phyloP scores from a whole-genome alignment of 2,888 invertebrate genomes.

The Nomada flava region DNA sequence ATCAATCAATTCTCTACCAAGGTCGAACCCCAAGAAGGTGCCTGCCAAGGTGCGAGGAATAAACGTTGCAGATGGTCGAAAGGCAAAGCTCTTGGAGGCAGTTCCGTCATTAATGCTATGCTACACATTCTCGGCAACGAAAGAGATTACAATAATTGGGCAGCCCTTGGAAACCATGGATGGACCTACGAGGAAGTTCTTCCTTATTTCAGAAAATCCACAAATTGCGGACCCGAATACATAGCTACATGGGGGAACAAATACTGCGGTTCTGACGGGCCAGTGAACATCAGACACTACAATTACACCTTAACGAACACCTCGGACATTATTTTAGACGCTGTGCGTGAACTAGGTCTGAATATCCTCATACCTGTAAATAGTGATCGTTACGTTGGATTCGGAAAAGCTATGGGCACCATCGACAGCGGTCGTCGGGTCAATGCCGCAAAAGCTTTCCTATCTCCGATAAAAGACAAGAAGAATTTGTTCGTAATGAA shows the following conservation, averaged over 20 bases:
- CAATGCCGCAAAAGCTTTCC: conserved; percentile 83
- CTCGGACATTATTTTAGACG: conserved; percentile 83
- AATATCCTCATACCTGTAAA: conserved; percentile 82
- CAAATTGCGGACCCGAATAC: conserved; percentile 72
- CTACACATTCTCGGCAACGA: conserved; percentile 88
- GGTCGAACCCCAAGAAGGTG: conserved; percentile 83
- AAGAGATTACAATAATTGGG: conserved; percentile 88
- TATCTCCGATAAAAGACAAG: conserved; percentile 84
- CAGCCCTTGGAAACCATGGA: conserved; percentile 86
- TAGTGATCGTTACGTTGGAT: conserved; percentile 84
- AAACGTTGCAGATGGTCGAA: conserved; percentile 85
- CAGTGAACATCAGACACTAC: conserved; percentile 83
- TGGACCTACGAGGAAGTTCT: conserved; percentile 86
- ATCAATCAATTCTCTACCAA: background rate
- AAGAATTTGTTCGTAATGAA: conserved; percentile 87
- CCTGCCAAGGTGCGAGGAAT: conserved; percentile 80
- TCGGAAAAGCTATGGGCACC: conserved; percentile 84
- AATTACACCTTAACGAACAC: conserved; percentile 79
- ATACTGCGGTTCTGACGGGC: conserved; percentile 84
- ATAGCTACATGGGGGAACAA: conserved; percentile 79
- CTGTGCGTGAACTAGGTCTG: conserved; percentile 84
- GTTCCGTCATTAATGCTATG: conserved; percentile 88
- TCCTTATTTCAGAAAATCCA: conserved; percentile 78
- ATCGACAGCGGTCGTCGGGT: conserved; percentile 82
- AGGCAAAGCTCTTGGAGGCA: conserved; percentile 89